phyloP scores from a whole-genome alignment of 2,113 vertebrate species.

The Rostratula benghalensis region DNA sequence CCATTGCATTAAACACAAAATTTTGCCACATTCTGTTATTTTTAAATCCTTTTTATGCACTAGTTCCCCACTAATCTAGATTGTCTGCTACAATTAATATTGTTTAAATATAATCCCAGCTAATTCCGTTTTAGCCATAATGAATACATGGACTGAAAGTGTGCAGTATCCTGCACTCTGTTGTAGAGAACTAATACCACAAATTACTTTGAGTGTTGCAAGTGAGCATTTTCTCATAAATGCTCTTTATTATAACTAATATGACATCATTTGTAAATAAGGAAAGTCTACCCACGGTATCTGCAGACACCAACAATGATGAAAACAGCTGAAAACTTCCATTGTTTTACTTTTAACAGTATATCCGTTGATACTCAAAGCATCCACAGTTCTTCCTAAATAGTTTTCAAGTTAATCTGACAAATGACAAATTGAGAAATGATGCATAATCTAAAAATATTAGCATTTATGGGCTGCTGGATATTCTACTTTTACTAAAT shows the following conservation, averaged over 20 bases:
- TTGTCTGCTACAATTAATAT: neutral
- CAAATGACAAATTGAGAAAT: neutral
- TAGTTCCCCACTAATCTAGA: neutral
- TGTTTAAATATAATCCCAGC: neutral
- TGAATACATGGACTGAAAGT: neutral
- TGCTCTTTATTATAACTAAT: neutral
- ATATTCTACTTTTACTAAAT: neutral
- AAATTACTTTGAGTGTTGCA: conserved; percentile 29
- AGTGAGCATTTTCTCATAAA: neutral
- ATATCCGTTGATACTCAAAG: neutral
- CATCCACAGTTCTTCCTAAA: neutral
- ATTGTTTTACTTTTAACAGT: neutral
- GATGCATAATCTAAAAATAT: neutral
- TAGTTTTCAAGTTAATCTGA: neutral
- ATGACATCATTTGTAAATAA: neutral
- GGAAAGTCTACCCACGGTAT: neutral
- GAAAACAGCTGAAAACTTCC: neutral
- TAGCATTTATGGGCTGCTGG: neutral
- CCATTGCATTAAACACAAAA: neutral
- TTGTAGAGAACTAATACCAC: neutral
- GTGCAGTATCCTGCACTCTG: neutral
- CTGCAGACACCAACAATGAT: neutral
- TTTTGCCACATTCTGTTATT: neutral
- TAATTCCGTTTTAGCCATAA: conserved; percentile 26
- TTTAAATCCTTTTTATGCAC: neutral